Percentiles rank a stretch among this genome's conserved stretches.
Conservation (phyloP, 2,888 invertebrate species). For the Cantharis rustica region DNA sequence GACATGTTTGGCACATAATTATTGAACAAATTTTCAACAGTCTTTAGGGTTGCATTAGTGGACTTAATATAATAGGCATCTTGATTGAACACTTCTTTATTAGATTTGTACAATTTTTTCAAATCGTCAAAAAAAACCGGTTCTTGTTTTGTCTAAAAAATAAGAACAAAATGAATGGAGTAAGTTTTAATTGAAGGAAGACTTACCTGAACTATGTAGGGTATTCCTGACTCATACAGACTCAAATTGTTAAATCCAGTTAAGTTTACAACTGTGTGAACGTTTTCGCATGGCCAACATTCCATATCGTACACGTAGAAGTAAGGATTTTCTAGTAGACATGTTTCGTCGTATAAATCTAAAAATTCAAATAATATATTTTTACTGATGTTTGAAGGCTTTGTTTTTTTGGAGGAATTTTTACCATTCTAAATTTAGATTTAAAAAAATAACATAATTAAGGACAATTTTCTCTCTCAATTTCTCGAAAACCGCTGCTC, state of each 20-base stretch:
- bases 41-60: conserved; percentile 39
- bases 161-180: neutral
- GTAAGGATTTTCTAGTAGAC: conserved; percentile 81
- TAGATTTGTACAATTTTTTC: conserved; percentile 62
- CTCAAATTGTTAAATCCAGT: conserved; percentile 61
- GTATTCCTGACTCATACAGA: conserved; percentile 61
- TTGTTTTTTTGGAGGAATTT: too few species aligned
- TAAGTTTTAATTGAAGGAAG: neutral
- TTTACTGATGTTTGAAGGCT: neutral
- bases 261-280: conserved; percentile 70
- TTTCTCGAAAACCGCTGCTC: too few species aligned
- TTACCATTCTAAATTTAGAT: too few species aligned
- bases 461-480: too few species aligned
- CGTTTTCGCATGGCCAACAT: conserved; percentile 80
- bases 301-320: conserved; percentile 82
- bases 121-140: conserved; percentile 62
- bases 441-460: too few species aligned
- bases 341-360: conserved; percentile 85
- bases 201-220: conserved; percentile 60
- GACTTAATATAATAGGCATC: conserved; percentile 66
- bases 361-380: conserved; percentile 14
- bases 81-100: conserved; percentile 64
- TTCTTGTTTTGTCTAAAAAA: conserved; percentile 63
- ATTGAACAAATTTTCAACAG: conserved; percentile 42
- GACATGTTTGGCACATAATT: conserved; percentile 31